phyloP scores from a whole-genome alignment of 2,797 vertebrate genomes.

The Eulemur albifrons region DNA sequence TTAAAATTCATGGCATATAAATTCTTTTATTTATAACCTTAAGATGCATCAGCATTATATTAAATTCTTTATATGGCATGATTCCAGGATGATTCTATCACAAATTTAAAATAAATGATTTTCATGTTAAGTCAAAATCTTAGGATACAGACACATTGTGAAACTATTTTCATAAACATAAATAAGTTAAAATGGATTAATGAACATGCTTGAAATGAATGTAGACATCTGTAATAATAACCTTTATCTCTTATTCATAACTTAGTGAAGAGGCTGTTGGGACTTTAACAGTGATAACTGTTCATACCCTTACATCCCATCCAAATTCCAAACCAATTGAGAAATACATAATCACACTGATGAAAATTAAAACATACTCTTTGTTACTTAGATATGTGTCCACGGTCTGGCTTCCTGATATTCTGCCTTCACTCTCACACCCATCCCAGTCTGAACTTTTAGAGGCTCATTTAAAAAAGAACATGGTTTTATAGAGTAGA shows the following conservation, averaged over 20 bases:
- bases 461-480: background rate
- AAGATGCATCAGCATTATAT: background rate
- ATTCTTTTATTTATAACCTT: constrained; percentile 8
- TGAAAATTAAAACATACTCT: background rate
- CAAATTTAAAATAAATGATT: background rate
- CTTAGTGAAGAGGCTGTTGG: background rate
- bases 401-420: background rate
- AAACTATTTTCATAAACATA: background rate
- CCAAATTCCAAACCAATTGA: background rate
- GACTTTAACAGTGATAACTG: background rate
- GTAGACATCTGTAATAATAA: background rate
- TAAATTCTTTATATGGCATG: background rate
- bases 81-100: background rate
- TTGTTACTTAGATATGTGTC: background rate
- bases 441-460: background rate
- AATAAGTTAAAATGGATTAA: background rate
- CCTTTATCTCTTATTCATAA: background rate
- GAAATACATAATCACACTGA: background rate
- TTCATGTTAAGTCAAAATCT: background rate
- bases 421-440: background rate
- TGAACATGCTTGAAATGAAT: background rate
- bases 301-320: background rate
- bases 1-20: background rate
- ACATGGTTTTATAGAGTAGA: background rate
- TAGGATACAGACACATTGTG: background rate